Conservation (phyloP, 1,140 invertebrate species). For the Muscidifurax raptorellus region DNA sequence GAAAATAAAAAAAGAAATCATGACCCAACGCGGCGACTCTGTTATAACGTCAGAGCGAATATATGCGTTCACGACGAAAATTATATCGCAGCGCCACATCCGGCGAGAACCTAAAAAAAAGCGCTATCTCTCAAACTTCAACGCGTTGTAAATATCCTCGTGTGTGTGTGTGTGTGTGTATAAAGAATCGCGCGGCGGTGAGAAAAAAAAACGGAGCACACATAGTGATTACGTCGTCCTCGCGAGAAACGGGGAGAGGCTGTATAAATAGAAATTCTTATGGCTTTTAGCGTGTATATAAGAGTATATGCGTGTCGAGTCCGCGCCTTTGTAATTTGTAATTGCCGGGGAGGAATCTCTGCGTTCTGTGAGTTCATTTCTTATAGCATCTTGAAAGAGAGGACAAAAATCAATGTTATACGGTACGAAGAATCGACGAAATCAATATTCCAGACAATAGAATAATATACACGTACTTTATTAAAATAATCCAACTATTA, state of each 20-base stretch:
- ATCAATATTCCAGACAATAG: not conserved
- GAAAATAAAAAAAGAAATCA: not conserved
- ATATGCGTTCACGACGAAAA: constrained; percentile 25
- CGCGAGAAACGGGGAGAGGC: not conserved
- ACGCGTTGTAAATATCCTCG: not conserved
- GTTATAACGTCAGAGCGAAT: not conserved
- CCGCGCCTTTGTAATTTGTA: not conserved
- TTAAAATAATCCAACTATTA: no score
- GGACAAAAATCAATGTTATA: not conserved
- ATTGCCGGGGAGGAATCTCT: not conserved
- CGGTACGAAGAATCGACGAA: not conserved
- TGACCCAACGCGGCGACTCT: not conserved
- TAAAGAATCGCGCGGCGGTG: not conserved
- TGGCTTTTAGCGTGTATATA: not conserved
- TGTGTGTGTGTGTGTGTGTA: not conserved
- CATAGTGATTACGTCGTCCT: not conserved
- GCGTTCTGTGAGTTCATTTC: no score
- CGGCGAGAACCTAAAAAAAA: constrained; percentile 24
- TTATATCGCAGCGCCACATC: constrained; percentile 39
- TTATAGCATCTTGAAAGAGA: not conserved
- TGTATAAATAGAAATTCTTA: constrained; percentile 4
- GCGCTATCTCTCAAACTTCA: not conserved
- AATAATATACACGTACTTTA: no score
- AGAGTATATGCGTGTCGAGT: not conserved
- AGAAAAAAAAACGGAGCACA: not conserved